Evolutionary conservation across 2,113 vertebrate species (phyloP), one percentile per base, ranked within the genome.

Genomic region (Dasyprocta punctata): DNA sequence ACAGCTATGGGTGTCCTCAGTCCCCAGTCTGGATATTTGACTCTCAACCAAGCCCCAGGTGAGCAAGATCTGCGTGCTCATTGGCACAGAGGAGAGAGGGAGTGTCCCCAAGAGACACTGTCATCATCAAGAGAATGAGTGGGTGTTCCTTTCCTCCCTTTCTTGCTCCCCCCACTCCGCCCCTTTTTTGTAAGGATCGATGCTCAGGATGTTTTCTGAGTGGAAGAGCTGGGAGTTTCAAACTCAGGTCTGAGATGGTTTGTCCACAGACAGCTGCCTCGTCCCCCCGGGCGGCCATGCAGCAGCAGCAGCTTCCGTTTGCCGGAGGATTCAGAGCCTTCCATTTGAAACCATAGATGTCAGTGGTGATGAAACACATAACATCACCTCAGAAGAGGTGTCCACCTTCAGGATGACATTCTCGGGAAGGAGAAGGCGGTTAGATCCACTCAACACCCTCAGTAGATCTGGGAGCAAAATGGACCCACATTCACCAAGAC

Each of bases 1-100:
- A 16, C 11, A 0, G n/a, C 33, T 17, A 7, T 10, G 0, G 0
- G 30, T 3, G 7, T n/a, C 12, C 28, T 41, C 44, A 9, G 0
- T 47, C 36, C 28, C 81, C 61, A 17, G 16, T 17, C 63, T 65
- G 63, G 36, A 7, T 67, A 22, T 44, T 30, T 90, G 0, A 24
- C 24, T 61, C 47, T 19, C 80, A 17, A 54, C n/a, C 61, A 49
- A 52, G 38, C 17, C 71, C 58, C 69, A 47, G 24, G 2, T 52
- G 75, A 93, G 56, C 58, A 5, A 6, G 89, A 56, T 44, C 73
- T 36, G 38, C 9, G 44, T 5, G 44, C 56, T 87, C 20, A 47
- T 54, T 61, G 49, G 73, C 47, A 36, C 73, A 90, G 89, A n/a
- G 63, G 86, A 69, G 90, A 69, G 78, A 87, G 71, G 65, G 83